Conservation (phyloP, 2,797 vertebrate genomes). For the Brachyalestes nurse region DNA sequence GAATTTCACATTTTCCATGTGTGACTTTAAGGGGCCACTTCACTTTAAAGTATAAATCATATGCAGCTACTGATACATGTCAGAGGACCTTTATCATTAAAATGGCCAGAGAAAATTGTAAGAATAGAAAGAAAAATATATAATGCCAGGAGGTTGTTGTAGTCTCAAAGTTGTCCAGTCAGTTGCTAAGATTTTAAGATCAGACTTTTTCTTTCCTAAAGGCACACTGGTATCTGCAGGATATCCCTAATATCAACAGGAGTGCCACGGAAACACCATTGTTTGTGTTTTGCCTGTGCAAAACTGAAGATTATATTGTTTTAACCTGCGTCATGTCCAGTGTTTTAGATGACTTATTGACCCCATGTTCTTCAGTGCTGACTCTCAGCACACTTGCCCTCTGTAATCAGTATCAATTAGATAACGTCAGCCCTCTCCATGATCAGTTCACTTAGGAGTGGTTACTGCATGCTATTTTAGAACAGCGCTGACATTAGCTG, state of each 20-base stretch:
- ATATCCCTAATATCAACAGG: conserved; percentile 75
- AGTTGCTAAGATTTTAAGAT: conserved; percentile 33
- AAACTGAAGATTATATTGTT: conserved; percentile 68
- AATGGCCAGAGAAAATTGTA: not conserved
- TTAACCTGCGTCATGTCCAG: conserved; percentile 69
- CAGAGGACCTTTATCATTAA: not conserved
- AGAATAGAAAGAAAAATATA: conserved; percentile 19
- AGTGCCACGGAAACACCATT: conserved; percentile 69
- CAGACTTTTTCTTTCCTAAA: conserved; percentile 34
- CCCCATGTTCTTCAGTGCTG: conserved; percentile 56
- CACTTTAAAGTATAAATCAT: no score
- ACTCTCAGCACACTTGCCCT: conserved; percentile 36
- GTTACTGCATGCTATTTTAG: conserved; percentile 54
- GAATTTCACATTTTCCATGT: no score
- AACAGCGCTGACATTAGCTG: conserved; percentile 52
- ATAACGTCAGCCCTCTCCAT: conserved; percentile 29
- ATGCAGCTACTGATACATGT: not conserved
- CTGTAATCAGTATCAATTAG: conserved; percentile 32
- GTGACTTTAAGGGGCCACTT: no score
- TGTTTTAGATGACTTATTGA: conserved; percentile 57
- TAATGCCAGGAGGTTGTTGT: conserved; percentile 12
- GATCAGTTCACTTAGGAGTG: conserved; percentile 45
- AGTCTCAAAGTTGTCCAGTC: conserved; percentile 32
- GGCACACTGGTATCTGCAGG: conserved; percentile 70
- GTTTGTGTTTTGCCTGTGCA: conserved; percentile 65